A percentile compares a stretch with the other conserved stretches of the same genome.
Conservation (phyloP, 2,113 vertebrate genomes). For the Protomyctophum bolini region DNA sequence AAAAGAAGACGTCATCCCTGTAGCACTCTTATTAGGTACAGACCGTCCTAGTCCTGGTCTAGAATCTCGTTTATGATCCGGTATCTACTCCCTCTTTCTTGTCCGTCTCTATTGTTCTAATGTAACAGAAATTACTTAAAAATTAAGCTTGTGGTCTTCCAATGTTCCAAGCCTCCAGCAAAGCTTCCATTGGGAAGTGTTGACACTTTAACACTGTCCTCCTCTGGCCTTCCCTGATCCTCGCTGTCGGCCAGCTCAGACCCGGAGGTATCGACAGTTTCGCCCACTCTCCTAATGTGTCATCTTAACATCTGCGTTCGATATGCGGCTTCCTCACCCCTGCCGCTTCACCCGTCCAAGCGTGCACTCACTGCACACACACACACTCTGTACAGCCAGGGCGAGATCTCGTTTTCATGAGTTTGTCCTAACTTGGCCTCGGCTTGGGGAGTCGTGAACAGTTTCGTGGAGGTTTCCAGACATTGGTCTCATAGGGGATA, state of each 20-base stretch:
- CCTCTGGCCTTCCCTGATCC: not conserved
- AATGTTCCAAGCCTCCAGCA: conserved; percentile 2
- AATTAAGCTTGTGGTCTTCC: not conserved
- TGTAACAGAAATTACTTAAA: too few relatives aligned
- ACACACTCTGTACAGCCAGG: conserved; percentile 12
- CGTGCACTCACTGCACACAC: not conserved
- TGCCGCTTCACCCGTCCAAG: not conserved
- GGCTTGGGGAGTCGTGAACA: conserved; percentile 13
- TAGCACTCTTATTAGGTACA: too few relatives aligned
- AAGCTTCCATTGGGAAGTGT: conserved; percentile 22
- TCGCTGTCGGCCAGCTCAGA: conserved; percentile 21
- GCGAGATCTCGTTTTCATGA: conserved; percentile 10
- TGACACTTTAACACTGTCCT: conserved; percentile 8
- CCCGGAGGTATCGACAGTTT: conserved; percentile 5
- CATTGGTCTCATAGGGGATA: conserved; percentile 29
- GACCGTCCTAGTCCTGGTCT: too few relatives aligned
- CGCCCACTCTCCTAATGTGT: conserved; percentile 38
- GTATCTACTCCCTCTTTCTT: too few relatives aligned
- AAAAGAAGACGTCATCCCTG: too few relatives aligned
- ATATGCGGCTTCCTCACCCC: conserved; percentile 41
- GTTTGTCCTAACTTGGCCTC: conserved; percentile 10
- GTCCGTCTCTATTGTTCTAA: too few relatives aligned
- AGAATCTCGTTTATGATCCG: too few relatives aligned
- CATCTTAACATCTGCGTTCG: conserved; percentile 60
- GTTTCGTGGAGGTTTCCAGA: conserved; percentile 33